These are phyloP conservation scores for Willisornis vidua DNA, from an alignment of 2,113 vertebrate species.

Conservation along the genomic window DNA sequence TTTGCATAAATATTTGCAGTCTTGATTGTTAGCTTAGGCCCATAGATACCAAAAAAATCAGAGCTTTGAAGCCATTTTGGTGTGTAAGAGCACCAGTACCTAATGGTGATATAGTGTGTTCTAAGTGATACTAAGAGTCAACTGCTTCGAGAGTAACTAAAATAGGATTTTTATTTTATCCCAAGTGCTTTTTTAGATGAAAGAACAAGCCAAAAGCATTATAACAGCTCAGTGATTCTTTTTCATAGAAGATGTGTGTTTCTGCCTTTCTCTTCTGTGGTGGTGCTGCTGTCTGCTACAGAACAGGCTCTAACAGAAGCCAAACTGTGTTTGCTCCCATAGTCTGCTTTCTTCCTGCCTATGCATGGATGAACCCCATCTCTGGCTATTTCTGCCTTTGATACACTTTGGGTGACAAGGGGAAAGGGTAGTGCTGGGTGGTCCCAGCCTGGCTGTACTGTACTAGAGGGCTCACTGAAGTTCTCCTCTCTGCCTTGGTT, in stretches of 20 bases:
- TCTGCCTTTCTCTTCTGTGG: neutral
- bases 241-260: neutral
- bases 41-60: neutral
- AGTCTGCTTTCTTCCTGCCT: neutral
- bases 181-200: neutral
- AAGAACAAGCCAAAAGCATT: neutral
- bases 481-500: neutral
- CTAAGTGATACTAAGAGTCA: neutral
- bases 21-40: neutral
- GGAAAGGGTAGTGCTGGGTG: neutral
- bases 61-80: neutral
- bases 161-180: neutral
- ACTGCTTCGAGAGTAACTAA: neutral
- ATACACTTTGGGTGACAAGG: neutral
- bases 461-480: neutral
- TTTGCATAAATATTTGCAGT: neutral
- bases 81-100: neutral
- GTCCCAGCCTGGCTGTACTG: neutral
- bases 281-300: neutral
- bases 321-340: fast-evolving
- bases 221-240: neutral
- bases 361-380: fast-evolving
- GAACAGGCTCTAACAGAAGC: neutral
- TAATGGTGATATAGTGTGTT: neutral
- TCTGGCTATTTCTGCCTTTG: neutral